Base-by-base conservation (phyloP, 92 coral and sea anemone species). In the Muricea muricata region DNA sequence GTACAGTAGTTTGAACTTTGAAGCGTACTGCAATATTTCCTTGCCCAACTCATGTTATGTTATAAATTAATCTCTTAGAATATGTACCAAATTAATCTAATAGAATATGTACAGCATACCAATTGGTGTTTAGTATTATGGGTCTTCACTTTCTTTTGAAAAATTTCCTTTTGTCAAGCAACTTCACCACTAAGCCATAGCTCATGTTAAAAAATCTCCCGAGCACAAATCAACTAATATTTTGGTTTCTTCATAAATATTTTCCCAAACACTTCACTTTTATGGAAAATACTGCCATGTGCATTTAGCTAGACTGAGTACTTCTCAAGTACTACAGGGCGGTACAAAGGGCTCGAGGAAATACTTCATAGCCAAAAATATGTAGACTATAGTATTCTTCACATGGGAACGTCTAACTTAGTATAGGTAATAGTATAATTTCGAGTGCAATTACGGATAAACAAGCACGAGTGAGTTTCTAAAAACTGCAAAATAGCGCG, bases 51-150 rank as follows among this genome's bases (percentile, higher is more conserved):
- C n/a, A n/a, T n/a, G n/a, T n/a, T n/a, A n/a, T n/a, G n/a, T n/a
- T n/a, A n/a, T n/a, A n/a, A n/a, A n/a, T n/a, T n/a, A n/a, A n/a
- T n/a, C n/a, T n/a, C n/a, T n/a, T n/a, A n/a, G n/a, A n/a, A n/a
- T n/a, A n/a, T n/a, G n/a, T n/a, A n/a, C n/a, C n/a, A n/a, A n/a
- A n/a, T n/a, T n/a, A n/a, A n/a, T n/a, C n/a, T n/a, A n/a, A n/a
- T n/a, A n/a, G n/a, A n/a, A n/a, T n/a, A n/a, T n/a, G n/a, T n/a
- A 63, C 37, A 13, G 30, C 70, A 63, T 25, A 63, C 70, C 70
- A 63, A 20, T 63, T 63, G 25, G 28, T 63, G 70, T 15, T n/a
- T 35, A 63, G n/a, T n/a, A n/a, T n/a, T n/a, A n/a, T n/a, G n/a
- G n/a, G n/a, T n/a, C n/a, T n/a, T 26, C 9, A 6, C 34, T 2